Evolutionary conservation across 1,140 invertebrate species (phyloP), one percentile per base, ranked within the genome.

Genomic region (Papilio polyxenes): DNA sequence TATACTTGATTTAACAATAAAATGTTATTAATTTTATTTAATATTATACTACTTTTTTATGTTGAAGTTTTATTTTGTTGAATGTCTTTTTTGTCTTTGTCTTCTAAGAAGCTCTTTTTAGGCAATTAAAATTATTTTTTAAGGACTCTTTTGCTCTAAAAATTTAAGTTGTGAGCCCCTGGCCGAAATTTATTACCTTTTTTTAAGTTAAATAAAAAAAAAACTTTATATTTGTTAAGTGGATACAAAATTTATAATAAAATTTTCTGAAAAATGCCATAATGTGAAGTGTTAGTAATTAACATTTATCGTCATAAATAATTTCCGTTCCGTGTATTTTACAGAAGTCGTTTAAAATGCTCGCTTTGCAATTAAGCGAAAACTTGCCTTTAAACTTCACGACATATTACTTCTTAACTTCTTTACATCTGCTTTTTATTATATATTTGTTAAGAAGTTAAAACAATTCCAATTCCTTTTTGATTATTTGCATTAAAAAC

Each of bases 341-440:
- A 75, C 62, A 65, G 15, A n/a, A 59, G 65, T 72, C 37, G 31
- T 37, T 72, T 72, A 40, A 72, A 69, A 10, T 72, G 65, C 13
- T 72, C 65, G 65, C 13, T 48, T 75, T 53, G 75, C 49, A 77
- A 76, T 76, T 75, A 75, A 51, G n/a, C 49, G n/a, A 76, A 77
- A 53, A 77, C n/a, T 77, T 56, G 44, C 48, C 49, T 77, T 56
- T 77, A 77, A 51, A 77, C 75, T 77, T 76, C 20, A 77, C 75
- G 75, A 77, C 49, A 77, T 20, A 31, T 77, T 53, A 51, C n/a
- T 77, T 31, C 23, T 77, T 23, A 77, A 77, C n/a, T 77, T 31
- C 23, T 77, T 23, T 56, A 77, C 48, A 77, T 75, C 65, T 72
- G 65, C 6, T 72, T 15, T 40, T 37, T 3, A 40, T 37, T 72